These are phyloP conservation scores for Zapus hudsonius DNA, from an alignment of 2,113 vertebrate species.

Conservation along the genomic window DNA sequence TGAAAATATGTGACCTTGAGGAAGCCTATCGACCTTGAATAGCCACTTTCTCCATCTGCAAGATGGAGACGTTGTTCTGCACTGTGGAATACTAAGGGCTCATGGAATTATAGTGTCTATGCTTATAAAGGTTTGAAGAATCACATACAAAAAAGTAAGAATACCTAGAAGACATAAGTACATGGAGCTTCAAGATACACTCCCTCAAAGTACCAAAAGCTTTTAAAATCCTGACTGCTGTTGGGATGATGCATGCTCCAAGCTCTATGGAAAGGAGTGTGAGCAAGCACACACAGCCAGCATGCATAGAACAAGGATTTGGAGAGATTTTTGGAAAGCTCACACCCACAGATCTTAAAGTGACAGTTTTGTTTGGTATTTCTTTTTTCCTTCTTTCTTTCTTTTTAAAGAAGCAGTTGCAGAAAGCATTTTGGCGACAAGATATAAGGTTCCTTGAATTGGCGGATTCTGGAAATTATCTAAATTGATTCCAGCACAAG, in stretches of 20 bases:
- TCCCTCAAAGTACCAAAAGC: neutral
- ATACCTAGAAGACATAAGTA: neutral
- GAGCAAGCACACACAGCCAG: neutral
- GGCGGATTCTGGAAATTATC: neutral
- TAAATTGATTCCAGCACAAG: neutral
- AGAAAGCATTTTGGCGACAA: neutral
- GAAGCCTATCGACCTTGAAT: slow-evolving; percentile 12
- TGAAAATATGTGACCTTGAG: slow-evolving; percentile 71
- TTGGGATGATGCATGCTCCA: neutral
- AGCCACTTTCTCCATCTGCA: slow-evolving; percentile 12
- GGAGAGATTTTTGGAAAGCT: neutral
- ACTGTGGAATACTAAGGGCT: neutral
- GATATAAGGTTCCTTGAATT: neutral
- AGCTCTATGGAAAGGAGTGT: neutral
- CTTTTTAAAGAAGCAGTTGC: neutral
- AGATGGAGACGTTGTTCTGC: neutral
- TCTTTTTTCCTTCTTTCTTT: neutral
- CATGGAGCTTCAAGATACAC: neutral
- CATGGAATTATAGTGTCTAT: neutral
- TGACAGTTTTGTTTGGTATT: neutral
- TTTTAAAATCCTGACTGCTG: neutral
- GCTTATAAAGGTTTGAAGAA: neutral
- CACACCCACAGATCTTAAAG: neutral
- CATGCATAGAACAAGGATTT: neutral
- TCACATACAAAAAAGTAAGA: neutral